Conservation (phyloP, 1,140 invertebrate species). For the Lordiphosa clarofinis region DNA sequence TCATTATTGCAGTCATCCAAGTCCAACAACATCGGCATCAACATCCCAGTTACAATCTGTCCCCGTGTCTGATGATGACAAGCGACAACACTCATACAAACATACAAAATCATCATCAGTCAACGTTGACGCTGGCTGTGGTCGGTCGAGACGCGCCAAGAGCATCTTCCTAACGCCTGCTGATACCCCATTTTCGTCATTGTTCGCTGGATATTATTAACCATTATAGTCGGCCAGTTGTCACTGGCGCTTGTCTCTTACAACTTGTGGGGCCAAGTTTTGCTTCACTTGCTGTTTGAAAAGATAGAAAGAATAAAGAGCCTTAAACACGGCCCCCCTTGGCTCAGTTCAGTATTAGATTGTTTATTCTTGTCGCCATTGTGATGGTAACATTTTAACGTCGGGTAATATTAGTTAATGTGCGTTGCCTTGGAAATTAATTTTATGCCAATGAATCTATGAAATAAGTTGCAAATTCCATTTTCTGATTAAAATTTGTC, state of each 20-base stretch:
- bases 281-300: constrained; percentile 11
- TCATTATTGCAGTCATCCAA: constrained; percentile 17
- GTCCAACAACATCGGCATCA: constrained; percentile 13
- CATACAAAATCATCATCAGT: constrained; percentile 40
- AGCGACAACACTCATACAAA: constrained; percentile 21
- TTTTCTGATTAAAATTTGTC: too few species aligned
- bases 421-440: background rate
- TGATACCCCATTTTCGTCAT: background rate
- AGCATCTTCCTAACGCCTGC: background rate
- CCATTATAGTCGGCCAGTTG: constrained; percentile 23
- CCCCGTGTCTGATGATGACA: constrained; percentile 30
- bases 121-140: constrained; percentile 25
- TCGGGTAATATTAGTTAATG: background rate
- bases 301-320: background rate
- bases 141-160: constrained; percentile 14
- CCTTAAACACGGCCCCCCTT: too few species aligned
- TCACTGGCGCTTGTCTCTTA: constrained; percentile 12
- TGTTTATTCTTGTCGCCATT: too few species aligned
- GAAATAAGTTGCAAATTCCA: too few species aligned
- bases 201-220: constrained; percentile 24
- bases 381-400: background rate
- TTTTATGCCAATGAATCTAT: too few species aligned
- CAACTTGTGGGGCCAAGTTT: too few species aligned
- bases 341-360: background rate
- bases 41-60: background rate